Evolutionary conservation across 2,797 vertebrate species (phyloP).

Genomic region (Buphagus erythrorhynchus): DNA sequence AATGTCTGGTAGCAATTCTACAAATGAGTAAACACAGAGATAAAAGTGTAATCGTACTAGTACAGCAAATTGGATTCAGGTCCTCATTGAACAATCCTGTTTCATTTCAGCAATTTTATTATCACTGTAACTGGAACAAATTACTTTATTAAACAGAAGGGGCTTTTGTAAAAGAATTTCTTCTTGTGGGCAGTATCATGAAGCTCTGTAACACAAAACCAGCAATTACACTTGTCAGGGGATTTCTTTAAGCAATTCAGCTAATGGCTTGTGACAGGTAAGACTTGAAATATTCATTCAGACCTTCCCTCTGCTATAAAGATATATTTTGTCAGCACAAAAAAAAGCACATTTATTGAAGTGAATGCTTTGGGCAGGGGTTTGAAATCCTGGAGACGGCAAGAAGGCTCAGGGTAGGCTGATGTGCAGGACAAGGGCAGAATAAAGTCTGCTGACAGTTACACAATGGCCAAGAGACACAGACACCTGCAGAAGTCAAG

Average conservation of each 20-base stretch:
- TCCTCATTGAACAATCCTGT: constrained; percentile 79
- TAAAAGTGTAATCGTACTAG: constrained; percentile 79
- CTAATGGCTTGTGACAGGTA: constrained; percentile 80
- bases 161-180: constrained; percentile 75
- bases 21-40: constrained; percentile 84
- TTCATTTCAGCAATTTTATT: constrained; percentile 86
- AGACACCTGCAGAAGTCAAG: not conserved
- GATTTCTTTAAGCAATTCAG: constrained; percentile 79
- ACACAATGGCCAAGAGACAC: not conserved
- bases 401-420: not conserved
- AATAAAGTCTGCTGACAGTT: not conserved
- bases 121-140: constrained; percentile 84
- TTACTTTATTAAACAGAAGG: constrained; percentile 83
- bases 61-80: constrained; percentile 81
- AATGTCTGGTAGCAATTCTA: constrained; percentile 80
- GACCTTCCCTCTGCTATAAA: constrained; percentile 26
- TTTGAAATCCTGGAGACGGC: constrained; percentile 12
- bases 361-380: constrained; percentile 61
- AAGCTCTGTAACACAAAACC: constrained; percentile 73
- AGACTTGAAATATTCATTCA: constrained; percentile 69
- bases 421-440: not conserved
- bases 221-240: constrained; percentile 77
- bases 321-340: constrained; percentile 58
- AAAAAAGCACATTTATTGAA: constrained; percentile 55
- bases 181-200: constrained; percentile 74